Evolutionary conservation across 2,888 invertebrate species (phyloP), one percentile per base, ranked within the genome.

Genomic region (Stenchaetothrips biformis): DNA sequence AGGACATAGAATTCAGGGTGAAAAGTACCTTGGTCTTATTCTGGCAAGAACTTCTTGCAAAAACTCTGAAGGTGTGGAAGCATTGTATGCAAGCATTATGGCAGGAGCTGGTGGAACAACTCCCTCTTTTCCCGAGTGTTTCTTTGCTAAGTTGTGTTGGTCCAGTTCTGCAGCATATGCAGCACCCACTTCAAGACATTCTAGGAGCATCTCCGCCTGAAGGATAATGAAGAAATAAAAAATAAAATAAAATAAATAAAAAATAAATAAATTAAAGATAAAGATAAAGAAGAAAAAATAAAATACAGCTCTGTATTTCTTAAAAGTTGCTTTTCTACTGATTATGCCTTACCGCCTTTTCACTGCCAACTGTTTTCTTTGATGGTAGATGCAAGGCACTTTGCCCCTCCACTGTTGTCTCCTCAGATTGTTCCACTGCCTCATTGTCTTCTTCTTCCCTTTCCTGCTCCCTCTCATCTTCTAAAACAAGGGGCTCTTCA

Each of bases 381-480:
- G 96, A 94, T 0, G 98, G 94, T 86, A 98, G 89, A 80, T 91
- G 92, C 2, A 95, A 90, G 0, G 93, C 92, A 79, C 83, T 82
- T 16, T 83, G 82, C 16, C 85, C 84, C 18, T 84, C 82, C 0
- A 86, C 83, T 48, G 84, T 83, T 1, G 85, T 84, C 79, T 85
- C 90, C 81, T 94, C 94, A 0, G 93, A 94, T 0, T 94, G 94
- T 18, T 92, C 93, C 47, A 94, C 88, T 83, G 89, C 89, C 83
- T 90, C 90, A 85, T 94, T 92, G 84, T 91, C 89, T 82, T 93
- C 92, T 86, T 94, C 95, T 62, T 96, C 92, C 81, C 89, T 84
- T 84, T 93, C 94, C 85, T 93, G 90, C 85, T 99, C 98, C 84
- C 93, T 92, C 81, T 94, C 92, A 86, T 99, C 99, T 85, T 97